Evolutionary conservation across 2,113 vertebrate genomes (phyloP).

Genomic region (Eudyptes chrysolophus): DNA sequence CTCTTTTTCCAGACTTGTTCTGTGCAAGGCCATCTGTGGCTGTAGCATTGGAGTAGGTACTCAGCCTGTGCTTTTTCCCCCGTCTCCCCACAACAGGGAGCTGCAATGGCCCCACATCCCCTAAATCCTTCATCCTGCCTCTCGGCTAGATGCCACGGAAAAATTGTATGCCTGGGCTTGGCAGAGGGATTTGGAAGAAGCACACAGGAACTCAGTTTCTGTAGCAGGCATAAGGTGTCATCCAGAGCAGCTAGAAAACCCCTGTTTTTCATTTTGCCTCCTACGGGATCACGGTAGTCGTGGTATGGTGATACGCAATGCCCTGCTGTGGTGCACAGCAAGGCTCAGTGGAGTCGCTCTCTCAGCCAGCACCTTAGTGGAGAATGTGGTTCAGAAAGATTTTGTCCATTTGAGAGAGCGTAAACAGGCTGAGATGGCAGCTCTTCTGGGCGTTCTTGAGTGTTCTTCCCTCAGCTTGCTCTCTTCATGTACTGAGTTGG

Average conservation of each 20-base stretch:
- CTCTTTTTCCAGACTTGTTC: neutral
- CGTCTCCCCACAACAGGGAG: neutral
- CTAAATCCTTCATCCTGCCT: neutral
- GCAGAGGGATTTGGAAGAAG: neutral
- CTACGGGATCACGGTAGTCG: accelerated
- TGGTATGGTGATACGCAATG: accelerated
- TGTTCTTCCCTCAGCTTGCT: neutral
- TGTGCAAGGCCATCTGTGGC: neutral
- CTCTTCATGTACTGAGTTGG: neutral
- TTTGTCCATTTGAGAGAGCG: accelerated
- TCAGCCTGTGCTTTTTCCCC: neutral
- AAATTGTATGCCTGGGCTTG: too few species aligned
- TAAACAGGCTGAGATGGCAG: neutral
- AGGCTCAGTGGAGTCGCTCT: accelerated
- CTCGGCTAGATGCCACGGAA: accelerated
- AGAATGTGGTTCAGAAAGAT: neutral
- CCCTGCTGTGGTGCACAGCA: neutral
- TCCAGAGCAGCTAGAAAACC: neutral
- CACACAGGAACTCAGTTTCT: neutral
- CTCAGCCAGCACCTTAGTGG: neutral
- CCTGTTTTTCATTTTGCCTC: neutral
- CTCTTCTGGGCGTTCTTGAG: neutral
- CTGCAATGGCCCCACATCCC: neutral
- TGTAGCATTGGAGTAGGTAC: neutral
- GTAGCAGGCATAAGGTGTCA: neutral